These are phyloP conservation scores for Paragorgia papillata DNA, from an alignment of 92 coral and sea anemone genomes.

Conservation along the genomic window DNA sequence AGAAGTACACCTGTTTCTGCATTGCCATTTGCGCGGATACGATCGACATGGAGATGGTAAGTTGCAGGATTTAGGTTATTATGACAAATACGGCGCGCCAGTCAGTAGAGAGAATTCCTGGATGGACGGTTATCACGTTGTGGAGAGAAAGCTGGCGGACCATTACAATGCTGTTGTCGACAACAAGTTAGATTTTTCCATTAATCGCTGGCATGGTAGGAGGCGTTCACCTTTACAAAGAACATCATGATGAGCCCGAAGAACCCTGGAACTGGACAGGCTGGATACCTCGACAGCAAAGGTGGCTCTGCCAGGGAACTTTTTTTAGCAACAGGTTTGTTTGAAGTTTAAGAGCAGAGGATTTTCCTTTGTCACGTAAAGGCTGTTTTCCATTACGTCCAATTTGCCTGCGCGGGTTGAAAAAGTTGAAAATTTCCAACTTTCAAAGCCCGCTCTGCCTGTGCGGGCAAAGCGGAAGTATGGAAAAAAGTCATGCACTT, in stretches of 20 bases:
- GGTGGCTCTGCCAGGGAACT: not conserved
- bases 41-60: no score
- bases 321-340: conserved; percentile 20
- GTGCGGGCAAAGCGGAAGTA: no score
- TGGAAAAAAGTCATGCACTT: no score
- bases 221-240: conserved; percentile 16
- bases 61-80: no score
- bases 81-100: no score
- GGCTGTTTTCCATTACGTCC: no score
- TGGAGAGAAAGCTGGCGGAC: conserved; percentile 4
- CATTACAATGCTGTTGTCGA: not conserved
- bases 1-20: conserved; percentile 9
- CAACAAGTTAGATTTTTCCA: not conserved
- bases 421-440: no score
- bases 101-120: conserved; percentile 18
- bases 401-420: no score
- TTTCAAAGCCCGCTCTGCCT: no score
- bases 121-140: conserved; percentile 25
- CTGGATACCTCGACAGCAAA: conserved; percentile 11
- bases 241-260: not conserved
- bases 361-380: no score
- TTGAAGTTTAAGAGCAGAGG: no score
- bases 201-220: conserved; percentile 13
- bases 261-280: conserved; percentile 37
- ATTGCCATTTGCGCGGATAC: no score